These are phyloP conservation scores for Hydractinia echinata DNA, from an alignment of 30 jellyfish, hydroid and myxozoan species.

Conservation along the genomic window DNA sequence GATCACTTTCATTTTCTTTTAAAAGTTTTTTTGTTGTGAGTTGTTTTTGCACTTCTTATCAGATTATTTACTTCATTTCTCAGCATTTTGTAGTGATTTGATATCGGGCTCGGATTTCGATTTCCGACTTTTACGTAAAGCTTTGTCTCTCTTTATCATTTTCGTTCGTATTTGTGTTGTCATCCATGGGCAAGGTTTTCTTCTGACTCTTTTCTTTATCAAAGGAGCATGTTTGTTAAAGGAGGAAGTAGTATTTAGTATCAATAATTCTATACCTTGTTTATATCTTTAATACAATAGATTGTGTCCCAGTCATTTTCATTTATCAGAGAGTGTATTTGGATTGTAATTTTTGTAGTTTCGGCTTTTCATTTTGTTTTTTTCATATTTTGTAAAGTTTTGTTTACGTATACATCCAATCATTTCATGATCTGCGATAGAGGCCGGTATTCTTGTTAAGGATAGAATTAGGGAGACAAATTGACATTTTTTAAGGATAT, in stretches of 20 bases:
- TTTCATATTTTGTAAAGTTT: constrained; percentile 26
- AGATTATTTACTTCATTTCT: too few species aligned
- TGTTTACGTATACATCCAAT: constrained; percentile 53
- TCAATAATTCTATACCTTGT: neutral
- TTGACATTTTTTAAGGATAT: too few species aligned
- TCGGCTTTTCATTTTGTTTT: constrained; percentile 45
- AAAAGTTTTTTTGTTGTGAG: neutral
- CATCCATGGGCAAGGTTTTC: constrained; percentile 2
- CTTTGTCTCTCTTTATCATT: constrained; percentile 1
- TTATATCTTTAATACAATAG: neutral
- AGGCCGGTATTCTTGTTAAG: constrained; percentile 41
- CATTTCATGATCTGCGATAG: constrained; percentile 50
- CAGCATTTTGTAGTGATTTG: too few species aligned
- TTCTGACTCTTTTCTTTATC: neutral
- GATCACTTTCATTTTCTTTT: neutral
- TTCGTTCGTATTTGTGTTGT: neutral
- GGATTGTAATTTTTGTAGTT: constrained; percentile 15
- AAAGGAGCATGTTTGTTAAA: neutral
- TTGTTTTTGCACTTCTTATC: too few species aligned
- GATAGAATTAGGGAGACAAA: too few species aligned
- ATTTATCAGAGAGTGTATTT: neutral
- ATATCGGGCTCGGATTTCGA: constrained; percentile 1
- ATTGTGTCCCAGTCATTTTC: neutral
- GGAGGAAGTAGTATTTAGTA: neutral
- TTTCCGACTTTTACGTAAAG: neutral